A percentile compares a stretch with the other conserved stretches of the same genome.
Evolutionary conservation across 2,888 invertebrate genomes (phyloP).

Genomic region (Meta bourneti): DNA sequence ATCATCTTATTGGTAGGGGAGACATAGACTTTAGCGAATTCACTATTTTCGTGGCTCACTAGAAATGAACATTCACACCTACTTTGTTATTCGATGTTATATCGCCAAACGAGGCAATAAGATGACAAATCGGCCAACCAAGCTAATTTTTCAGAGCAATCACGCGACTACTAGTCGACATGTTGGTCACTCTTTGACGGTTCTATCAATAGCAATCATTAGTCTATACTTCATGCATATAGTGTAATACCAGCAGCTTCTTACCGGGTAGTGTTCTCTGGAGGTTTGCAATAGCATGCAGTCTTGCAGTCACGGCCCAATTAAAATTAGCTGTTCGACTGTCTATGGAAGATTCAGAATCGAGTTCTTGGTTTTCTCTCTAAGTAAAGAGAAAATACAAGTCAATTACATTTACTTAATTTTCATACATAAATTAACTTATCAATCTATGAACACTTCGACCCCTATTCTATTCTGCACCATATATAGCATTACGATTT

Average conservation of each 20-base stretch:
- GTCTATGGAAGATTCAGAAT: slow-evolving; percentile 59
- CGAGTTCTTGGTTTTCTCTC: slow-evolving; percentile 61
- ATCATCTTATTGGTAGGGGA: too few relatives aligned
- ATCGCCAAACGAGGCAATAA: too few relatives aligned
- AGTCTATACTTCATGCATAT: neutral
- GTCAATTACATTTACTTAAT: neutral
- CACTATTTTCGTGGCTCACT: neutral
- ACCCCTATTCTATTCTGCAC: too few relatives aligned
- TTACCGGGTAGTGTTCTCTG: slow-evolving; percentile 63
- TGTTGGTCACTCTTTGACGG: neutral
- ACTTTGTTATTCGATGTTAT: neutral
- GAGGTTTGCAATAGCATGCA: slow-evolving; percentile 60
- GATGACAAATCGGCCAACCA: too few relatives aligned
- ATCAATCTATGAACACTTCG: neutral
- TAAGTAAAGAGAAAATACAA: neutral
- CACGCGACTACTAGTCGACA: too few relatives aligned
- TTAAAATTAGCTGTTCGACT: slow-evolving; percentile 66
- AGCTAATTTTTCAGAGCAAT: too few relatives aligned
- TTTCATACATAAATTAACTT: neutral
- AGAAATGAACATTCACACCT: too few relatives aligned
- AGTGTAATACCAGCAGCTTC: neutral
- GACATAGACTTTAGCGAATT: too few relatives aligned
- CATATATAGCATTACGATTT: too few relatives aligned
- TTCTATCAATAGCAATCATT: neutral
- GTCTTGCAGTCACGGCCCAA: slow-evolving; percentile 68